A percentile compares a stretch with the other conserved stretches of the same genome.
These are phyloP conservation scores for Bergia sp. DNA, from an alignment of 92 coral and sea anemone species.

Conservation along the genomic window DNA sequence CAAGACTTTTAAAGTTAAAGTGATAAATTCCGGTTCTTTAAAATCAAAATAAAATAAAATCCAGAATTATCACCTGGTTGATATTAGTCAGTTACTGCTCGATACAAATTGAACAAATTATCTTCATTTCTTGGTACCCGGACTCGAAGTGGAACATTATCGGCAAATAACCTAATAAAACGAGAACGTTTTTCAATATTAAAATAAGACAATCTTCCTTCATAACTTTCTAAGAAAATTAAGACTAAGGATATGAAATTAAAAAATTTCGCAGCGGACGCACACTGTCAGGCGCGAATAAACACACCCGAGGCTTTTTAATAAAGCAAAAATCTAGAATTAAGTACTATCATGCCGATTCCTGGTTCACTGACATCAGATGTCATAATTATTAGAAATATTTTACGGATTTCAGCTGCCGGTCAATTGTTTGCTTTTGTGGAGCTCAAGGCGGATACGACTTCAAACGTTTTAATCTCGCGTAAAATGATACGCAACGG, in stretches of 20 bases:
- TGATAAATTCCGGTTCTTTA: neutral
- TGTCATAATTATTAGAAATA: neutral
- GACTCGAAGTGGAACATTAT: neutral
- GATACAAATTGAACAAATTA: conserved; percentile 4
- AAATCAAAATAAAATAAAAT: neutral
- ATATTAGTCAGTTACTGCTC: neutral
- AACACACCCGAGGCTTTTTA: neutral
- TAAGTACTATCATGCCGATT: neutral
- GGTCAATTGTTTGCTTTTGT: conserved; percentile 1
- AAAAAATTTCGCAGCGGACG: neutral
- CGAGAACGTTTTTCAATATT: neutral
- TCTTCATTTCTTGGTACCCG: neutral
- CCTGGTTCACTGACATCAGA: neutral
- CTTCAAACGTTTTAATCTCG: neutral
- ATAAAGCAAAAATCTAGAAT: neutral
- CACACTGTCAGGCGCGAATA: neutral
- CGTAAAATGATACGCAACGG: conserved; percentile 7
- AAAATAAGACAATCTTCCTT: neutral
- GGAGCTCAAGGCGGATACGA: neutral
- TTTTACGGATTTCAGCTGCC: neutral
- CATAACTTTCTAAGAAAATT: conserved; percentile 8
- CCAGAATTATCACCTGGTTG: neutral
- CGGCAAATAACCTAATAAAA: neutral
- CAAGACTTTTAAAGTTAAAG: neutral
- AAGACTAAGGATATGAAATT: conserved; percentile 4